These are phyloP conservation scores for Centroberyx gerrardi DNA, from an alignment of 2,797 vertebrate species.

Conservation along the genomic window DNA sequence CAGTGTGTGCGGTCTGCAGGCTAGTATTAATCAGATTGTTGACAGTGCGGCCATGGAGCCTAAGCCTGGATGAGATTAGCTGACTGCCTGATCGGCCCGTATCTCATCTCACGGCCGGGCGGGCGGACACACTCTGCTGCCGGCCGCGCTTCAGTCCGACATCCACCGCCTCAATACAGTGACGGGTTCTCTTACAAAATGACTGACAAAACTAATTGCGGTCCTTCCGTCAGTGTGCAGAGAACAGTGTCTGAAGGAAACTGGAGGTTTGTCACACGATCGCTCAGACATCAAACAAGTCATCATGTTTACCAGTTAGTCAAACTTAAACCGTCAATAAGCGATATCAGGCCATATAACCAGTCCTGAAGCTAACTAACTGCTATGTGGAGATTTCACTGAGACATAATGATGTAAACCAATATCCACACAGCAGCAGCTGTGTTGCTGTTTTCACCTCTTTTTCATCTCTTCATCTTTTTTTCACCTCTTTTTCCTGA, in stretches of 20 bases:
- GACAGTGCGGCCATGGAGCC: slow-evolving; percentile 67
- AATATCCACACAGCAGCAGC: too few relatives aligned
- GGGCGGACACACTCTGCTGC: slow-evolving; percentile 44
- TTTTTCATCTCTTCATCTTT: too few relatives aligned
- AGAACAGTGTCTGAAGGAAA: slow-evolving; percentile 17
- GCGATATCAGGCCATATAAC: too few relatives aligned
- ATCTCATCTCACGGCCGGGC: slow-evolving; percentile 55
- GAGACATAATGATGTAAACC: too few relatives aligned
- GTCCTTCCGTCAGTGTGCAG: slow-evolving; percentile 19
- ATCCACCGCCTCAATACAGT: slow-evolving; percentile 23
- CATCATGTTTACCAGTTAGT: too few relatives aligned
- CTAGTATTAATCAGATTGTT: slow-evolving; percentile 79
- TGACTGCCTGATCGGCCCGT: slow-evolving; percentile 65
- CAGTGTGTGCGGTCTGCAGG: slow-evolving; percentile 54
- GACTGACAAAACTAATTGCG: slow-evolving; percentile 39
- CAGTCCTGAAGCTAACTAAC: too few relatives aligned
- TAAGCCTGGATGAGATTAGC: slow-evolving; percentile 70
- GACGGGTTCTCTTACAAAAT: slow-evolving; percentile 36
- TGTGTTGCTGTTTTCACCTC: too few relatives aligned
- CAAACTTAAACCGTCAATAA: too few relatives aligned
- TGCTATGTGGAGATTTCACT: too few relatives aligned
- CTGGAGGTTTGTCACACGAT: neutral
- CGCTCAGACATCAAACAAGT: too few relatives aligned
- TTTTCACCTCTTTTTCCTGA: too few relatives aligned
- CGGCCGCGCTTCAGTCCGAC: slow-evolving; percentile 13